A percentile compares a stretch with the other conserved stretches of the same genome.
Evolutionary conservation across 2,113 vertebrate species (phyloP).

Genomic region (Chiloscyllium plagiosum): DNA sequence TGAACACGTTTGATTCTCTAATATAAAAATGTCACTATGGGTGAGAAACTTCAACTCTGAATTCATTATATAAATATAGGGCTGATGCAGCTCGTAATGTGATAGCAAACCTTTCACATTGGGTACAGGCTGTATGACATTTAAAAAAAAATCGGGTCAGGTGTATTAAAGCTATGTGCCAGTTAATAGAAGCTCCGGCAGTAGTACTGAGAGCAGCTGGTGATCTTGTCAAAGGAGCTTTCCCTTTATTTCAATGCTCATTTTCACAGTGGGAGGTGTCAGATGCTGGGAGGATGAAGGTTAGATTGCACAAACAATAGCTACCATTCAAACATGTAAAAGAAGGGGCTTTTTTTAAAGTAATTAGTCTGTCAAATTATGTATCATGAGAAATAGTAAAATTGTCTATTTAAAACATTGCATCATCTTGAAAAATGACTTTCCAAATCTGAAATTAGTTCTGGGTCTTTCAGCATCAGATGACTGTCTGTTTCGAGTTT

Average conservation of each 20-base stretch:
- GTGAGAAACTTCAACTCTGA: background rate
- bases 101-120: background rate
- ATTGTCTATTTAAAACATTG: background rate
- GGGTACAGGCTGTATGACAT: background rate
- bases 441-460: background rate
- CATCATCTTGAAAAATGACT: background rate
- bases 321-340: background rate
- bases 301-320: background rate
- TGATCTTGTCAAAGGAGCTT: background rate
- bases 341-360: background rate
- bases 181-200: background rate
- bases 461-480: too few species aligned
- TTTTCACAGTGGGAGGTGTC: too few species aligned
- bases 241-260: background rate
- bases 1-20: background rate
- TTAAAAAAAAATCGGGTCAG: background rate
- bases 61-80: background rate
- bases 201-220: background rate
- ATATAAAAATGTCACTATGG: background rate
- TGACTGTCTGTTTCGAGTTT: too few species aligned
- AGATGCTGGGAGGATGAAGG: background rate
- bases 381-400: background rate
- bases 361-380: background rate
- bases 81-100: background rate
- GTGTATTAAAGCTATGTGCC: background rate